These are phyloP conservation scores for Erinaceus europaeus DNA, from an alignment of 2,113 vertebrate genomes.

Conservation along the genomic window DNA sequence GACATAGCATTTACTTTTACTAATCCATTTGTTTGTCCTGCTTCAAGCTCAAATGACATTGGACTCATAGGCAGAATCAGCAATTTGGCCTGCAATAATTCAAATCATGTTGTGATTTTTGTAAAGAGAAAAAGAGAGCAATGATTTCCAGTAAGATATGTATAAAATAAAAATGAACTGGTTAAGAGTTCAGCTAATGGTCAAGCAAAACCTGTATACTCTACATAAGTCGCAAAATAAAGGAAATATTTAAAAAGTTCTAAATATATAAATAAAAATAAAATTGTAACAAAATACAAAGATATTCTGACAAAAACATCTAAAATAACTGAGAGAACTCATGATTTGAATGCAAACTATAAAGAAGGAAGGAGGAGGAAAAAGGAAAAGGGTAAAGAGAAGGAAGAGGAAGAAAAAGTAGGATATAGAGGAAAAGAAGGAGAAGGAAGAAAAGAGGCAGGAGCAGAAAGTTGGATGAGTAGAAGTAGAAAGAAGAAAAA, in stretches of 20 bases:
- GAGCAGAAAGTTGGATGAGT: background rate
- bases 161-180: background rate
- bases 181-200: background rate
- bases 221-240: background rate
- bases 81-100: background rate
- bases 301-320: background rate
- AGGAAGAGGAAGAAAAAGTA: too few relatives aligned
- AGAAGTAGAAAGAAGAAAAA: too few relatives aligned
- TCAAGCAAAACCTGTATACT: background rate
- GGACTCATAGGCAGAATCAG: background rate
- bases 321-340: background rate
- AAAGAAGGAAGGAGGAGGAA: background rate
- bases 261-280: slow-evolving; percentile 1
- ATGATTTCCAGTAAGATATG: background rate
- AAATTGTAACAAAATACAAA: background rate
- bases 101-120: background rate
- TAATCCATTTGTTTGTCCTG: background rate
- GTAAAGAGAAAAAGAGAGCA: background rate
- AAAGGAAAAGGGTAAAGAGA: background rate
- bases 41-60: background rate
- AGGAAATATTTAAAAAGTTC: background rate
- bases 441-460: too few relatives aligned
- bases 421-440: too few relatives aligned
- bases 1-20: background rate
- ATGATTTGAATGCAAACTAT: background rate